Evolutionary conservation across 2,888 invertebrate species (phyloP), one percentile per base, ranked within the genome.

Genomic region (Scrobipalpa atriplicella): DNA sequence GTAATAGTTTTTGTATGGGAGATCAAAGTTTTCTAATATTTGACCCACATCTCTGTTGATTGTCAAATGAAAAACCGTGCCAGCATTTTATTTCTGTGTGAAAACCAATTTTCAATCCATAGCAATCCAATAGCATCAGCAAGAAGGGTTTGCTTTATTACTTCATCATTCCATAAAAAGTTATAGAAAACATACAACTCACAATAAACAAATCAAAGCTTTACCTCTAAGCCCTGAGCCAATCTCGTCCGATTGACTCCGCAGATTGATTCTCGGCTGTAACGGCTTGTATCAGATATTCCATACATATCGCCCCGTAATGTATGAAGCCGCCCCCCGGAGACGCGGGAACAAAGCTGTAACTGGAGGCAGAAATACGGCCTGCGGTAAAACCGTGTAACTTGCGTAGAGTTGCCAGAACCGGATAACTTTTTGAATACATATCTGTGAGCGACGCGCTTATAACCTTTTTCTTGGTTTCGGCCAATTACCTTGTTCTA

Each of bases 221-320:
- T n/a, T 47, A 47, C 16, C 47, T 47, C 47, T n/a, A n/a, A n/a
- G 16, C n/a, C n/a, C 47, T n/a, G 16, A 47, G 43, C n/a, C 47
- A 47, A 47, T 47, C 47, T 47, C 16, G n/a, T 6, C 47, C 47
- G 47, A 47, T 47, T 47, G 47, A 47, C n/a, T 47, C 8, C n/a
- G n/a, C 47, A 47, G 47, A 47, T 47, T 47, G 47, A 47, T 47
- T 47, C 47, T 3, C 47, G n/a, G 10, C 47, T n/a, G 43, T 47
- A 47, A 47, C 47, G 47, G 47, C 47, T 47, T 43, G n/a, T 47
- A 47, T 47, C 47, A n/a, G n/a, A 47, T 47, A 47, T 47, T 47
- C 47, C 47, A 47, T 47, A 47, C 47, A 47, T 47, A 47, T 47
- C 47, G 47, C 47, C n/a, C 47, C 47, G 47, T 47, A 47, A 47